phyloP scores from a whole-genome alignment of 1,140 invertebrate species.

The Chelonus insularis region DNA sequence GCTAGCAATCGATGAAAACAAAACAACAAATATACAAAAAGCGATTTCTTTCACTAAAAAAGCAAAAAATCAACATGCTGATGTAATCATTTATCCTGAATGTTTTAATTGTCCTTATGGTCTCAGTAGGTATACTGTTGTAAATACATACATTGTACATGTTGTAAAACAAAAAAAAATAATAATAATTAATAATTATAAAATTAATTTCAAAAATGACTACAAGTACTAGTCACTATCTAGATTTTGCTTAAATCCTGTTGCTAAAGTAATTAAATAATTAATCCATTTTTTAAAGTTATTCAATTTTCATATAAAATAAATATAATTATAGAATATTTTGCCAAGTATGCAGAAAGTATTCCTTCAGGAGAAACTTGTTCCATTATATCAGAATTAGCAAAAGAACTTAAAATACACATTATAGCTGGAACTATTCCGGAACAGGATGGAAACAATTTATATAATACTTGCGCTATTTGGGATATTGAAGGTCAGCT shows the following conservation, averaged over 20 bases:
- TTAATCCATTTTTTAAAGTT: not conserved
- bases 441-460: constrained; percentile 70
- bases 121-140: constrained; percentile 70
- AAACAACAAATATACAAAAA: constrained; percentile 73
- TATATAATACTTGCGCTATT: constrained; percentile 91
- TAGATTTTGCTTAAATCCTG: no score
- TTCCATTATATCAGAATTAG: constrained; percentile 70
- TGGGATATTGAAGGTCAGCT: constrained; percentile 81
- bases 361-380: constrained; percentile 79
- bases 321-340: constrained; percentile 65
- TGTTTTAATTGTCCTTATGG: constrained; percentile 96
- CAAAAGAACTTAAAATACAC: constrained; percentile 78
- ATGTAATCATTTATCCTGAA: constrained; percentile 83
- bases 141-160: not conserved
- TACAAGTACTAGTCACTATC: no score
- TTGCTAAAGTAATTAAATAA: no score
- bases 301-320: not conserved
- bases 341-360: constrained; percentile 82
- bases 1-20: constrained; percentile 73
- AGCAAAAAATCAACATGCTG: constrained; percentile 74
- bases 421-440: constrained; percentile 90
- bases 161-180: not conserved
- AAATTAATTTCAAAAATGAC: no score
- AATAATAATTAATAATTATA: no score
- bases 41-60: constrained; percentile 74